These are phyloP conservation scores for Choloepus hoffmanni DNA, from an alignment of 2,113 vertebrate genomes.

Conservation along the genomic window DNA sequence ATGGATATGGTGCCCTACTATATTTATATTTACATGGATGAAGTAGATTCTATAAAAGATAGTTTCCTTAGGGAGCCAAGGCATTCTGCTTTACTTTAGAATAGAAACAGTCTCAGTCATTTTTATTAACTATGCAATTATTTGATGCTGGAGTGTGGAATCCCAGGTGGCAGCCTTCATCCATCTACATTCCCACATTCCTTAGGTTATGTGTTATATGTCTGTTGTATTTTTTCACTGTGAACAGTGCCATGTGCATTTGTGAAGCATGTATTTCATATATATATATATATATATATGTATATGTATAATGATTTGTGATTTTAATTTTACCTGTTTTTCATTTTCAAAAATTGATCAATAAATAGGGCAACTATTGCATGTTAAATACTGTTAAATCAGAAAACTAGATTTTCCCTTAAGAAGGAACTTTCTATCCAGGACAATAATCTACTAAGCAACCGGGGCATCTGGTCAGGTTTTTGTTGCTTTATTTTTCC, in stretches of 20 bases:
- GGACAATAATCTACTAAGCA: background rate
- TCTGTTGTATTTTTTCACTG: background rate
- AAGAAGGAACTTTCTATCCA: background rate
- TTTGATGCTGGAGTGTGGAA: background rate
- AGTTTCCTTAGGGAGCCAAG: background rate
- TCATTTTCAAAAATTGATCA: background rate
- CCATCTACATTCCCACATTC: too few species aligned
- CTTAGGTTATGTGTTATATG: background rate
- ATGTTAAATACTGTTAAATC: background rate
- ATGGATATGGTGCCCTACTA: too few species aligned
- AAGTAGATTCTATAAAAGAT: background rate
- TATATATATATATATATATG: background rate
- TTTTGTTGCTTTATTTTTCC: background rate
- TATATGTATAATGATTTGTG: background rate
- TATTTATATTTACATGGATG: too few species aligned
- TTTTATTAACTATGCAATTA: background rate
- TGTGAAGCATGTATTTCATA: background rate
- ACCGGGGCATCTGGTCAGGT: fast-evolving
- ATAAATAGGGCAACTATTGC: background rate
- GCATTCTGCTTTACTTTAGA: background rate
- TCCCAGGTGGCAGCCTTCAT: background rate
- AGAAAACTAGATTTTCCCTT: background rate
- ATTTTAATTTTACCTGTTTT: background rate
- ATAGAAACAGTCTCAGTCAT: background rate
- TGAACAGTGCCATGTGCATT: background rate